Base-by-base conservation (phyloP, 2,888 invertebrate species). In the Eurois occulta region DNA sequence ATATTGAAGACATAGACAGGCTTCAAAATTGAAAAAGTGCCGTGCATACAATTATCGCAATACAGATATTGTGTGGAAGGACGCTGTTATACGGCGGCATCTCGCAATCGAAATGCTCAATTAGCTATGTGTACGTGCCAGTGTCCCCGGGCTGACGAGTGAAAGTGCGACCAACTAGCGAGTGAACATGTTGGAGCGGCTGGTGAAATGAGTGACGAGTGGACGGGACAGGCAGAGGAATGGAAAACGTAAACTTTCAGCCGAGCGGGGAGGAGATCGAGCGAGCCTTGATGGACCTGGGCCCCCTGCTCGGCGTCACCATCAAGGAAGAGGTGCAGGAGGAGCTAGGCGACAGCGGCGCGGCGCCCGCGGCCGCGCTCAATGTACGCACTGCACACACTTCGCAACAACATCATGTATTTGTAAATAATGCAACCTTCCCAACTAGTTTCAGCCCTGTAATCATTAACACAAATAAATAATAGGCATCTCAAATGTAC, bases 281-380 rank as follows among this genome's bases (percentile, higher is more conserved):
- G 92, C 94, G 95, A 77, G 96, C 96, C 78, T 93, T 97, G 82
- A 95, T 97, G 95, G 97, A 96, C 89, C 92, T 97, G 79, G 95
- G 94, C 71, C 96, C 96, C 81, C 94, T 96, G 82, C 94, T 96
- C 85, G 96, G 96, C 64, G 96, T 96, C 89, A 93, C 94, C 90
- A 95, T 97, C 90, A 97, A 97, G 85, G 96, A 96, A 86, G 97
- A 97, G 91, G 93, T 90, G 75, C 92, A 93, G 2, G 97, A 97
- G 43, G 97, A 96, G 55, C 88, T 93, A 35, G 87, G 90, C 2
- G 95, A 95, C 46, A 86, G 91, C 21, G 87, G 90, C 58, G 88
- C 88, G 60, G 87, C 87, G 70, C 82, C 91, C 6, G 84, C 90
- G 18, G 85, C 89, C 28, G 75, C 89, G 38, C 87, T 89, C 77